Conservation (phyloP, 2,888 invertebrate species). For the Hemistola chrysoprasaria region DNA sequence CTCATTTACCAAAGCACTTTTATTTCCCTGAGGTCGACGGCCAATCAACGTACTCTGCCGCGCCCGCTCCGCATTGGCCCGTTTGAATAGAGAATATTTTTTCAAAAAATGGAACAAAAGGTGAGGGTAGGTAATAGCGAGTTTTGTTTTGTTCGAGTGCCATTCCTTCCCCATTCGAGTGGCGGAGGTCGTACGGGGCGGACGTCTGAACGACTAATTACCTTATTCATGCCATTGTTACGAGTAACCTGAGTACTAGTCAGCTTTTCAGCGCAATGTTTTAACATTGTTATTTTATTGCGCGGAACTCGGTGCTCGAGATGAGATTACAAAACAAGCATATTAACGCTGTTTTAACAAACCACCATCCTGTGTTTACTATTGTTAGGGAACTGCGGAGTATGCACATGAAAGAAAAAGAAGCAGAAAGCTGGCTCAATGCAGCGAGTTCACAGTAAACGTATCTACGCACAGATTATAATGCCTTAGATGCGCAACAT, state of each 20-base stretch:
- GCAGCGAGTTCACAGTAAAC: too few species aligned
- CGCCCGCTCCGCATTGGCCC: conserved; percentile 76
- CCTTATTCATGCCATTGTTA: conserved; percentile 69
- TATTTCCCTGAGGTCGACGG: conserved; percentile 80
- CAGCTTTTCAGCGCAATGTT: conserved; percentile 59
- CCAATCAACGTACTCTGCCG: conserved; percentile 77
- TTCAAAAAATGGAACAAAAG: conserved; percentile 73
- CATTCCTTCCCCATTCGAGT: conserved; percentile 67
- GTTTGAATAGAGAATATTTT: conserved; percentile 76
- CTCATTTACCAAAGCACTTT: conserved; percentile 79
- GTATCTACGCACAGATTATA: too few species aligned
- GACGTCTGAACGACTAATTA: conserved; percentile 75
- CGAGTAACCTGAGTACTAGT: conserved; percentile 54
- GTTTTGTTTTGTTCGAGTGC: conserved; percentile 79
- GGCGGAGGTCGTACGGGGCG: conserved; percentile 58
- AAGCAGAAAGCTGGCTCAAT: too few species aligned
- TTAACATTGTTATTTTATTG: conserved; percentile 77
- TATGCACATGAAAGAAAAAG: too few species aligned
- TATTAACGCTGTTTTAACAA: conserved; percentile 68
- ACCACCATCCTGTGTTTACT: conserved; percentile 52
- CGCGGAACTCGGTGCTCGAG: conserved; percentile 49
- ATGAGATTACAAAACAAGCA: conserved; percentile 65
- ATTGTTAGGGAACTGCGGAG: conserved; percentile 50
- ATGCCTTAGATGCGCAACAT: too few species aligned
- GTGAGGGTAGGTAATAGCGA: conserved; percentile 78